Percentiles rank a stretch among this genome's conserved stretches.
phyloP scores from a whole-genome alignment of 2,888 invertebrate genomes.

The Protonemura montana region DNA sequence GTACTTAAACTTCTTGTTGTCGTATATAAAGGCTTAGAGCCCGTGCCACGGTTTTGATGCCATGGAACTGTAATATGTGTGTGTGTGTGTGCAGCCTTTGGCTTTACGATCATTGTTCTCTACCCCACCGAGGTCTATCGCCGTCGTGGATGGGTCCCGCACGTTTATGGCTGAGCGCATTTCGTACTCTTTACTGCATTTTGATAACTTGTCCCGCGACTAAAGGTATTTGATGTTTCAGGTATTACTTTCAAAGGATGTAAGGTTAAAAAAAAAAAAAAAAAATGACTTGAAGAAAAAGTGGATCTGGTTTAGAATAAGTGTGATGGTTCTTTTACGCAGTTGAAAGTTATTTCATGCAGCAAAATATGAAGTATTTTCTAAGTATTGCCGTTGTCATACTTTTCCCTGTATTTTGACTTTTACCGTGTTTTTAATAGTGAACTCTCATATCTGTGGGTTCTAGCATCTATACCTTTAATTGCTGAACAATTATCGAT shows the following conservation, averaged over 20 bases:
- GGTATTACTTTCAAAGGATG: background rate
- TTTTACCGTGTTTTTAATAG: too few relatives aligned
- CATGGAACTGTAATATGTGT: background rate
- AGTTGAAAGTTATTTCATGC: too few relatives aligned
- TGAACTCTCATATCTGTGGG: too few relatives aligned
- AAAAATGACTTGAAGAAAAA: background rate
- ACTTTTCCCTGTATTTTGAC: too few relatives aligned
- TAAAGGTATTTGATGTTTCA: background rate
- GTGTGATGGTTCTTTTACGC: background rate
- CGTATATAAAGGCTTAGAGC: constrained; percentile 17
- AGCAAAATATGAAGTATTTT: too few relatives aligned
- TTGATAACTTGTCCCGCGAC: background rate
- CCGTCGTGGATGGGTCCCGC: background rate
- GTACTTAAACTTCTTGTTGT: constrained; percentile 16
- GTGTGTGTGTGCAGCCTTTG: background rate
- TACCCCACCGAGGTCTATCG: background rate
- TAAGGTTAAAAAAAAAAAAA: background rate
- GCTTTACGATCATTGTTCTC: background rate
- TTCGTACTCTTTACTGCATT: background rate
- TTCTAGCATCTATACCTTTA: too few relatives aligned
- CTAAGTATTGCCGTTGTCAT: too few relatives aligned
- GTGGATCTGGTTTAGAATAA: background rate
- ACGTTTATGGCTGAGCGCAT: background rate
- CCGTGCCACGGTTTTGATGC: constrained; percentile 17
- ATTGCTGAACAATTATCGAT: too few relatives aligned